phyloP scores from a whole-genome alignment of 2,113 vertebrate species.

The Uria lomvia region DNA sequence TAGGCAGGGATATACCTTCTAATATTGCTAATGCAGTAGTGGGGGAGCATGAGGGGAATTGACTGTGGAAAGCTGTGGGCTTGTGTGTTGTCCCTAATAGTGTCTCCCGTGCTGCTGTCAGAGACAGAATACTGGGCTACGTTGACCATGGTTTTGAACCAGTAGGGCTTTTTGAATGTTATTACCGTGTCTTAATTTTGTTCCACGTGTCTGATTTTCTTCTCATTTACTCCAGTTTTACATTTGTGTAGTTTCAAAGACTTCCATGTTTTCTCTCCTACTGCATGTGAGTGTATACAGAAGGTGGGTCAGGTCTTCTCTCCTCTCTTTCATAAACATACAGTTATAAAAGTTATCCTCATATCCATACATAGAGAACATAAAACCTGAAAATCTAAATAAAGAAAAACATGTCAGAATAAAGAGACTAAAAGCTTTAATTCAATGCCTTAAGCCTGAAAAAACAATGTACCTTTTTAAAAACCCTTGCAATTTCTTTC shows the following conservation, averaged over 20 bases:
- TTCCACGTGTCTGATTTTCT: neutral
- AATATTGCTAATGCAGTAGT: neutral
- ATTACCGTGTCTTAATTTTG: constrained; percentile 1
- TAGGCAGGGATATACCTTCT: neutral
- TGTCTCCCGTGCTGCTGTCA: fast-evolving
- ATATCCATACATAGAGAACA: neutral
- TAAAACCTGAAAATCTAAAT: constrained; percentile 26
- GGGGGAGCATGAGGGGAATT: neutral
- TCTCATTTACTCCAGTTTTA: neutral
- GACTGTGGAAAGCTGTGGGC: neutral
- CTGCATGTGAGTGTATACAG: fast-evolving
- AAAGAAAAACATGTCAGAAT: constrained; percentile 6
- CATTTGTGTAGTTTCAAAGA: neutral
- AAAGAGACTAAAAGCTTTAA: constrained; percentile 35
- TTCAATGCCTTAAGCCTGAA: neutral
- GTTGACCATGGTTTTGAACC: neutral
- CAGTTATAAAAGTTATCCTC: neutral
- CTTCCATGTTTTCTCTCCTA: neutral
- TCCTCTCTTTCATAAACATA: neutral
- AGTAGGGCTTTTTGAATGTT: neutral
- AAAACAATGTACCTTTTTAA: neutral
- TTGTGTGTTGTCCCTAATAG: neutral
- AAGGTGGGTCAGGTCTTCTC: neutral
- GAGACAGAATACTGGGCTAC: neutral
- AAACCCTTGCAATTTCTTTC: neutral